phyloP scores from a whole-genome alignment of 2,113 vertebrate species.

The Rostratula benghalensis region DNA sequence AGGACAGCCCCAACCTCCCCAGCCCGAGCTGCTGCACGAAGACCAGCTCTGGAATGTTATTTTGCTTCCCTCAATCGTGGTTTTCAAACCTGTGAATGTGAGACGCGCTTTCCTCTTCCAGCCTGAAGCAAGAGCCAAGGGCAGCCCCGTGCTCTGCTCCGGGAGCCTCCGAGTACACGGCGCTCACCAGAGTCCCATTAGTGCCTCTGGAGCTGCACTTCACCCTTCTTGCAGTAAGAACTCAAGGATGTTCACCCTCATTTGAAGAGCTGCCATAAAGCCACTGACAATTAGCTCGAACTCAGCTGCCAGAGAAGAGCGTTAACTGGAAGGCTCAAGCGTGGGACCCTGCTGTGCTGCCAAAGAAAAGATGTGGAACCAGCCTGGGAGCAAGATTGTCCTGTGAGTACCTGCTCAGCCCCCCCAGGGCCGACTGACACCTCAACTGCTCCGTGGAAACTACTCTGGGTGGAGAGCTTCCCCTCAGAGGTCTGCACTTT shows the following conservation, averaged over 20 bases:
- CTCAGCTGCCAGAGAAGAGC: background rate
- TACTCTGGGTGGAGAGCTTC: background rate
- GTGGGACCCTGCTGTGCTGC: background rate
- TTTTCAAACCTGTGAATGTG: background rate
- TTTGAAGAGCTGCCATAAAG: background rate
- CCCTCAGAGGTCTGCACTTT: rapidly evolving
- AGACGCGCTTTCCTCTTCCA: background rate
- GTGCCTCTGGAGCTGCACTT: background rate
- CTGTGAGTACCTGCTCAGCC: background rate
- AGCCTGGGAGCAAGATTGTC: background rate
- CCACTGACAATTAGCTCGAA: background rate
- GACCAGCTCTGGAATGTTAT: background rate
- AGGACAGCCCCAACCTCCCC: background rate
- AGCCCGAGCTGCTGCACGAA: background rate
- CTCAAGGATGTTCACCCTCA: background rate
- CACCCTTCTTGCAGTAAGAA: background rate
- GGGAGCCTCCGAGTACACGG: background rate
- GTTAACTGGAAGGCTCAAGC: background rate
- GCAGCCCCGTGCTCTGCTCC: rapidly evolving
- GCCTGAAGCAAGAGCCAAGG: background rate
- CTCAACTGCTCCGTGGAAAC: background rate
- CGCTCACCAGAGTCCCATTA: background rate
- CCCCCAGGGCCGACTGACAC: background rate
- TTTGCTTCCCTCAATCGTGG: background rate
- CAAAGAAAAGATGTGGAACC: background rate